Percentiles rank a stretch among this genome's conserved stretches.
These are phyloP conservation scores for Ditylenchus weischeri DNA, from an alignment of 2,888 invertebrate species.

Conservation along the genomic window DNA sequence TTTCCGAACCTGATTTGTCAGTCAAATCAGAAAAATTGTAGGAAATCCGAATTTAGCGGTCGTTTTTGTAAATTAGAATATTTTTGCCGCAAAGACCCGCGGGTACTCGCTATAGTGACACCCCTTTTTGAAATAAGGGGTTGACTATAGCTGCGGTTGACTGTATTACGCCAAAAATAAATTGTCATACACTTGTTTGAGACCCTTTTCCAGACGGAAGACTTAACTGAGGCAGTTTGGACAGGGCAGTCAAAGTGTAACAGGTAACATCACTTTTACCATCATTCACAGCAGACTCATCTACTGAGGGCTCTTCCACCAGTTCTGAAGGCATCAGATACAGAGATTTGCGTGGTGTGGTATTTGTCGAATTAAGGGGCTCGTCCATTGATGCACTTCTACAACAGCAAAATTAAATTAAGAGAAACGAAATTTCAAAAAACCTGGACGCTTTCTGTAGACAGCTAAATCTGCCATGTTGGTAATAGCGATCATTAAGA, in stretches of 20 bases:
- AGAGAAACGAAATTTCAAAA: not conserved
- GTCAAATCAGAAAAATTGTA: no score
- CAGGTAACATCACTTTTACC: slow-evolving; percentile 17
- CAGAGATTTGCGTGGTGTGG: slow-evolving; percentile 1
- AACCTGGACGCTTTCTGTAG: slow-evolving; percentile 34
- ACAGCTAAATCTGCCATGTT: slow-evolving; percentile 31
- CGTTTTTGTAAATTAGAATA: no score
- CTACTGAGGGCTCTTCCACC: not conserved
- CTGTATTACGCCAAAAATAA: no score
- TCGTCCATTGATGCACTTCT: slow-evolving; percentile 33
- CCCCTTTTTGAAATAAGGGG: no score
- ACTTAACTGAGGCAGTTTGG: not conserved
- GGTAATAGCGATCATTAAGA: slow-evolving; percentile 28
- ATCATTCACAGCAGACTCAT: slow-evolving; percentile 9
- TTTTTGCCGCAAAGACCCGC: no score
- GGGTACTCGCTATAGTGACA: no score
- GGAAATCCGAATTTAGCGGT: no score
- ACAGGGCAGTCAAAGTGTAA: not conserved
- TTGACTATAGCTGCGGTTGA: no score
- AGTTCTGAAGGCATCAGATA: not conserved
- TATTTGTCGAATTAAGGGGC: slow-evolving; percentile 22
- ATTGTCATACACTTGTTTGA: not conserved
- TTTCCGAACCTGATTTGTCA: no score
- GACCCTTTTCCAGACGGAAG: no score
- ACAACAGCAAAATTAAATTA: not conserved